Conservation (phyloP, 2,888 invertebrate species). For the Monochamus alternatus region DNA sequence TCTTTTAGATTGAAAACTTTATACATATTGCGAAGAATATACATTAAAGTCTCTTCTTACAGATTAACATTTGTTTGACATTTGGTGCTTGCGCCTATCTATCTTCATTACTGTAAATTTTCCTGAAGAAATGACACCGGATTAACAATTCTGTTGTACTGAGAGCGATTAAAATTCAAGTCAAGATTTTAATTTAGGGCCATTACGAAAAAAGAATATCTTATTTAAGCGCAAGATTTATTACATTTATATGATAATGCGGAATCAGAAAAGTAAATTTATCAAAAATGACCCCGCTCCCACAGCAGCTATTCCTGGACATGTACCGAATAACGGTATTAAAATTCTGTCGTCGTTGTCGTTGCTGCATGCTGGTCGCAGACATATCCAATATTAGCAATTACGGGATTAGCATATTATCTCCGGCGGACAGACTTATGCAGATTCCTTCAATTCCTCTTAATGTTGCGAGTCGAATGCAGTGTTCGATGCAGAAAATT, state of each 20-base stretch:
- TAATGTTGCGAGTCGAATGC: background rate
- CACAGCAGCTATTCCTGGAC: background rate
- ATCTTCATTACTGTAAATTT: too few relatives aligned
- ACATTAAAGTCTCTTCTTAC: too few relatives aligned
- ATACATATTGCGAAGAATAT: too few relatives aligned
- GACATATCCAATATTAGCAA: constrained; percentile 14
- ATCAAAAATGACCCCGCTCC: background rate
- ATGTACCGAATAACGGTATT: background rate
- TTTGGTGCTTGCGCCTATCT: too few relatives aligned
- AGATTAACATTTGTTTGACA: too few relatives aligned
- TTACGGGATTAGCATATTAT: constrained; percentile 25
- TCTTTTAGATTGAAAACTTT: too few relatives aligned
- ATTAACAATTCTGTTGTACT: background rate
- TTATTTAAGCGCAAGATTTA: background rate
- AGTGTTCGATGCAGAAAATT: background rate
- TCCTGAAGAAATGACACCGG: too few relatives aligned
- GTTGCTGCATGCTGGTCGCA: background rate
- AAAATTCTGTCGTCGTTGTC: background rate
- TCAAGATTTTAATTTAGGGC: background rate
- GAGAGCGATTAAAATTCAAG: background rate
- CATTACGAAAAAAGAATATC: background rate
- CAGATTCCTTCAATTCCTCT: background rate
- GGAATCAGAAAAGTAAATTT: background rate
- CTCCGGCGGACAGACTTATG: constrained; percentile 12
- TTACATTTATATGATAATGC: background rate